Evolutionary conservation across 23 tunicate species (phyloP), one percentile per base, ranked within the genome.

Genomic region (Phallusia fumigata): DNA sequence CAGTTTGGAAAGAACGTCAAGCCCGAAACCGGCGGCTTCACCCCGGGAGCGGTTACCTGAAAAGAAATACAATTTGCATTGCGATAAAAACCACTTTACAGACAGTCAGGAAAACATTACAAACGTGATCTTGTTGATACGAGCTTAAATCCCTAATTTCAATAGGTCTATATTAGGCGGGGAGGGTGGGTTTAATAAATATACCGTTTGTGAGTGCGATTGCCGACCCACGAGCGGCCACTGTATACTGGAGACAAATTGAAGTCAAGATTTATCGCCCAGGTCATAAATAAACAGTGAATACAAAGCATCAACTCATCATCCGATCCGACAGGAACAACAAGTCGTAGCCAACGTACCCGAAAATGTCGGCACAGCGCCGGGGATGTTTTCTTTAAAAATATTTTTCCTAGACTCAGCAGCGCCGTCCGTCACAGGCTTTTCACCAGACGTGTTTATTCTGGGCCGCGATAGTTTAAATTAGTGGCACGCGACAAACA

Each of bases 41-140:
- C 91, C 91, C 10, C 91, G 82, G 22, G 91, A 53, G 40, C 79
- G 40, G 77, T 88, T 88, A 22, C 91, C 91, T 88, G 74, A 16
- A 33, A 64, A 19, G 79, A 2, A 19, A 85, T 26, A 58, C 3
- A n/a, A n/a, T n/a, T n/a, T n/a, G n/a, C n/a, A n/a, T n/a, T n/a
- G n/a, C n/a, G n/a, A n/a, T n/a, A n/a, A n/a, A n/a, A n/a, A n/a
- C n/a, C n/a, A n/a, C 10, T 40, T 40, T 40, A 40, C 47, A 40
- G 8, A 40, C 47, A 40, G 47, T 40, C 10, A 5, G 47, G 47
- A 3, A 40, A 40, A 40, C 47, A 40, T 40, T 3, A 10, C 47
- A 40, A 40, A 40, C 47, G 10, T 40, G 5, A 3, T 40, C 47
- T 40, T 40, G 47, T 40, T 40, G 47, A 40, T 40, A 40, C 47